phyloP scores from a whole-genome alignment of 1,140 invertebrate genomes.

The Drosophila kanapiae region DNA sequence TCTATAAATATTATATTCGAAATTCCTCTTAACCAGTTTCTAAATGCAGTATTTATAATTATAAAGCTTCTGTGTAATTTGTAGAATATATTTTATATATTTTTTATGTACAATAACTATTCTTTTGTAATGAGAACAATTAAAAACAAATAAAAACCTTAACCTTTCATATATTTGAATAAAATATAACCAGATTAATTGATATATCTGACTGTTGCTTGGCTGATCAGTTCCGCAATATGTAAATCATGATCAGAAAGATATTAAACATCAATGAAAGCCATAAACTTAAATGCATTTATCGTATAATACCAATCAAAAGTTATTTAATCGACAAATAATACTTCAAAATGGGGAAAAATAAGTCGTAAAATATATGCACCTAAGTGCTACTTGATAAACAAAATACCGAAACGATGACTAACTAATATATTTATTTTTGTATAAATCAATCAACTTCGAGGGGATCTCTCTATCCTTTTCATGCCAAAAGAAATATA shows the following conservation, averaged over 20 bases:
- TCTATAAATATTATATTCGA: no score
- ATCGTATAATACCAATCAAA: not conserved
- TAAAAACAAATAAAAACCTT: not conserved
- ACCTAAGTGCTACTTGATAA: not conserved
- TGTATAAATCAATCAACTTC: not conserved
- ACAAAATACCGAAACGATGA: not conserved
- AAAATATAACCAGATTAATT: not conserved
- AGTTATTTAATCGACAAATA: not conserved
- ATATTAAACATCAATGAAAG: not conserved
- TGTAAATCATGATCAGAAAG: not conserved
- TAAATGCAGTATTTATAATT: no score
- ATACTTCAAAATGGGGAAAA: no score
- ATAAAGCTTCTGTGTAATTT: no score
- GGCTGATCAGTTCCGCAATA: no score
- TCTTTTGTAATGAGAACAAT: not conserved
- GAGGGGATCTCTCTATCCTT: not conserved
- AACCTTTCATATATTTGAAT: not conserved
- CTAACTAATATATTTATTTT: not conserved
- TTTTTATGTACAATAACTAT: no score
- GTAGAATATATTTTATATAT: no score
- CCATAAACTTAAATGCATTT: not conserved
- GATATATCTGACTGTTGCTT: not conserved
- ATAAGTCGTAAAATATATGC: not conserved
- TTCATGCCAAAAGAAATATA: constrained; percentile 5
- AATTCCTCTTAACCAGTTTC: no score